Conservation (phyloP, 2,797 vertebrate species). For the Sebastes cheni region DNA sequence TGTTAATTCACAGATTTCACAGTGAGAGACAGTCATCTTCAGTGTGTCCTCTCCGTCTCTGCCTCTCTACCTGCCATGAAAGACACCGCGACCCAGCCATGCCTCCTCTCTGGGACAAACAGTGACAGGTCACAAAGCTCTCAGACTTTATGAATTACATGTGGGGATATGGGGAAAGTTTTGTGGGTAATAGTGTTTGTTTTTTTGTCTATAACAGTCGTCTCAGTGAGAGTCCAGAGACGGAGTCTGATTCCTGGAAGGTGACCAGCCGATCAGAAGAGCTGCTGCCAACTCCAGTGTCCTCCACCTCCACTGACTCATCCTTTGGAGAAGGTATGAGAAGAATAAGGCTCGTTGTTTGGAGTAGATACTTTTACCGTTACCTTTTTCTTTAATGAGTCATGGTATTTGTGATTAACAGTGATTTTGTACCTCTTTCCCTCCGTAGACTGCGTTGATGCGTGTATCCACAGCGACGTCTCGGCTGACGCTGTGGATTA, state of each 20-base stretch:
- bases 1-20: conserved; percentile 81
- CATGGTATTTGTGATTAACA: background rate
- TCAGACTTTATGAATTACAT: background rate
- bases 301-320: conserved; percentile 85
- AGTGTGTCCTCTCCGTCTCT: conserved; percentile 71
- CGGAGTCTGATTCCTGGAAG: conserved; percentile 83
- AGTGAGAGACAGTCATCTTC: conserved; percentile 81
- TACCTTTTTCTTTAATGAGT: background rate
- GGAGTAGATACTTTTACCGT: no score
- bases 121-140: conserved; percentile 83
- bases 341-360: background rate
- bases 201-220: conserved; percentile 65
- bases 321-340: conserved; percentile 88
- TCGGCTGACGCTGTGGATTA: conserved; percentile 84
- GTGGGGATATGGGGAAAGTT: background rate
- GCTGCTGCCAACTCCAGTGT: conserved; percentile 80
- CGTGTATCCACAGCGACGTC: conserved; percentile 84
- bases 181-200: background rate
- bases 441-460: conserved; percentile 86
- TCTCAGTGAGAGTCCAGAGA: conserved; percentile 81
- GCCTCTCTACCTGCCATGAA: conserved; percentile 83
- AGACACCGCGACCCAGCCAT: conserved; percentile 70
- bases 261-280: conserved; percentile 87
- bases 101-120: conserved; percentile 79
- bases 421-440: background rate